phyloP scores from a whole-genome alignment of 2,113 vertebrate species.

The Pseudopipra pipra region DNA sequence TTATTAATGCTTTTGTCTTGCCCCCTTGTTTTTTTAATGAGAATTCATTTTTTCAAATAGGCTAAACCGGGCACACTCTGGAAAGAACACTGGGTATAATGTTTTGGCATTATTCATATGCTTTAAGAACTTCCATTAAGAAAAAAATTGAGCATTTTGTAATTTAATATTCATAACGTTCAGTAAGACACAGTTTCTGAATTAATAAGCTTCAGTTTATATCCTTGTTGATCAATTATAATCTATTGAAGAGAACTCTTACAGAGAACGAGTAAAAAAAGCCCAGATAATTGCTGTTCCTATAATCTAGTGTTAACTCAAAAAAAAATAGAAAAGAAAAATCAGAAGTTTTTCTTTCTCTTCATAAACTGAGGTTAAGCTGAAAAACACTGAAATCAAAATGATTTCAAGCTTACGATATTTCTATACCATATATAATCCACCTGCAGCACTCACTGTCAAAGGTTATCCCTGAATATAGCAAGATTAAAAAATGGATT shows the following conservation, averaged over 20 bases:
- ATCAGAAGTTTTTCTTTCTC: background rate
- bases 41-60: background rate
- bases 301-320: background rate
- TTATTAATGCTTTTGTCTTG: background rate
- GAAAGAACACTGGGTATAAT: background rate
- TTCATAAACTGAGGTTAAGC: background rate
- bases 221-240: background rate
- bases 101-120: background rate
- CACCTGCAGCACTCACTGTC: background rate
- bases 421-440: background rate
- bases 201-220: background rate
- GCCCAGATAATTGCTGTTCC: background rate
- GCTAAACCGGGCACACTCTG: background rate
- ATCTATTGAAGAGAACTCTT: background rate
- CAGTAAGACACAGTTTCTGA: background rate
- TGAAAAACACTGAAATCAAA: background rate
- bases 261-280: background rate
- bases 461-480: background rate
- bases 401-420: background rate
- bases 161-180: background rate
- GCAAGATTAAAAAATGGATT: background rate
- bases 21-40: background rate
- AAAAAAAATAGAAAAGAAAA: background rate
- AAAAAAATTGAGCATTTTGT: background rate
- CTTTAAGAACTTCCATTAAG: background rate